phyloP scores from a whole-genome alignment of 2,113 vertebrate species.

The Eubucco bourcierii region DNA sequence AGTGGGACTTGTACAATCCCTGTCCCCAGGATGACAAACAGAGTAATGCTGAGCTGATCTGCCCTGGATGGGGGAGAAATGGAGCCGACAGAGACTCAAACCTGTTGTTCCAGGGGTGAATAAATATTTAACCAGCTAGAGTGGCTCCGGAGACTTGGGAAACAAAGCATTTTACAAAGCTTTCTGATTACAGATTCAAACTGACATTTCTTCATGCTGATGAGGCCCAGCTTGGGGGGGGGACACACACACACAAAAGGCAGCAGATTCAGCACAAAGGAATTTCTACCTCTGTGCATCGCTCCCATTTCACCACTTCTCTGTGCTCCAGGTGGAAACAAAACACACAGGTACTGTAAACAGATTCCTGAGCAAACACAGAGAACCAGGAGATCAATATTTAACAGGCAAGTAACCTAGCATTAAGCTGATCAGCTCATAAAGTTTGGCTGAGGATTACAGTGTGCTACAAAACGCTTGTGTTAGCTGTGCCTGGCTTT shows the following conservation, averaged over 20 bases:
- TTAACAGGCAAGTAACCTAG: neutral
- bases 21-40: neutral
- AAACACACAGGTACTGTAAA: neutral
- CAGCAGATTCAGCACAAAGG: conserved; percentile 31
- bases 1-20: fast-evolving
- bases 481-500: neutral
- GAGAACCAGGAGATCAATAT: neutral
- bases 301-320: neutral
- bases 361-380: neutral
- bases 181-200: conserved; percentile 16
- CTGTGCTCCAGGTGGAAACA: conserved; percentile 25
- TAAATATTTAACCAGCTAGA: conserved; percentile 50
- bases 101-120: neutral
- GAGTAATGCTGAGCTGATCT: fast-evolving
- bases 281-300: conserved; percentile 22
- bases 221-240: conserved; percentile 46
- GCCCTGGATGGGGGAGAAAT: neutral
- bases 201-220: conserved; percentile 29
- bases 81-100: neutral
- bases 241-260: neutral
- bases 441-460: neutral
- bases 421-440: neutral
- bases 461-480: neutral
- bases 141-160: conserved; percentile 4
- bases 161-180: conserved; percentile 34